phyloP scores from a whole-genome alignment of 2,113 vertebrate species.

The Crotophaga sulcirostris region DNA sequence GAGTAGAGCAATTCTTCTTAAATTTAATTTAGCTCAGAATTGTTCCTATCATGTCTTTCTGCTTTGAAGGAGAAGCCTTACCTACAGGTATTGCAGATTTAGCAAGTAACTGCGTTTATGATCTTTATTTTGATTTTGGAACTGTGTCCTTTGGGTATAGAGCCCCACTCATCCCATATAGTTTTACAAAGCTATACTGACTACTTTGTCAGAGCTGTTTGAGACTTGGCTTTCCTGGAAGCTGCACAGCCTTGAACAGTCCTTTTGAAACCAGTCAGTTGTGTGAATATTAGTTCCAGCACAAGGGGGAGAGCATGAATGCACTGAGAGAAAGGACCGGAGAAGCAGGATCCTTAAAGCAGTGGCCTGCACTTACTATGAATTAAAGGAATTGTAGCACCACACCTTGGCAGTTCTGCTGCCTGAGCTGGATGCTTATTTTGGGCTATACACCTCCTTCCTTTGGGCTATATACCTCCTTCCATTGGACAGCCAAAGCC shows the following conservation, averaged over 20 bases:
- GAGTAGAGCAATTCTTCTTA: not conserved
- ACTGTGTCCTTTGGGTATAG: not conserved
- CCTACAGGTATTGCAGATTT: not conserved
- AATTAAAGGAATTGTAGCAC: not conserved
- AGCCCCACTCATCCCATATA: not conserved
- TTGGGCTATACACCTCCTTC: not conserved
- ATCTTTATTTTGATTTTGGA: constrained; percentile 4
- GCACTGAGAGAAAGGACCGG: not conserved
- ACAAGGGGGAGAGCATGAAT: not conserved
- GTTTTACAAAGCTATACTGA: not conserved
- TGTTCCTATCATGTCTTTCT: not conserved
- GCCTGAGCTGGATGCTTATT: not conserved
- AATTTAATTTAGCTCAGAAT: not conserved
- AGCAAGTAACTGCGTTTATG: not conserved
- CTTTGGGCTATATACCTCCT: not conserved
- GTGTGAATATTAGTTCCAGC: not conserved
- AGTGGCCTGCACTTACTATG: not conserved
- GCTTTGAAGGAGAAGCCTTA: not conserved
- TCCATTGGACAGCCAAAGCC: not conserved
- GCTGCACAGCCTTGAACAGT: not conserved
- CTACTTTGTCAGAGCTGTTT: not conserved
- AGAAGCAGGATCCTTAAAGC: not conserved
- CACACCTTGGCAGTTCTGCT: not conserved
- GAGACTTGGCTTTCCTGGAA: not conserved
- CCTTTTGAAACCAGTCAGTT: not conserved